These are phyloP conservation scores for Zoanthus gigantus DNA, from an alignment of 92 coral and sea anemone genomes.

Conservation along the genomic window DNA sequence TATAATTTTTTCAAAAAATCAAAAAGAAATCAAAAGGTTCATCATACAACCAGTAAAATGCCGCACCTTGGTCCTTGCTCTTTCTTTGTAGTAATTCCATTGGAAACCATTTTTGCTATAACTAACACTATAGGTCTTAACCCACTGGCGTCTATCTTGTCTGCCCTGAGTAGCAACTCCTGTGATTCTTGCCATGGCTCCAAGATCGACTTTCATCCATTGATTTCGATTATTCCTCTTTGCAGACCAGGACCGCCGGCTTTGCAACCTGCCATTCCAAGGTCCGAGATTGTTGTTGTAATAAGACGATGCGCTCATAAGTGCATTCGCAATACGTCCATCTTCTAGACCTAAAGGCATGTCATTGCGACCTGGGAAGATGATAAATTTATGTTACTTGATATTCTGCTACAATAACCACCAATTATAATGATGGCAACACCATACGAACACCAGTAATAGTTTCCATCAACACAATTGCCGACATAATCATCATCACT, in stretches of 20 bases:
- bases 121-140: slow-evolving; percentile 68
- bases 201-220: slow-evolving; percentile 84
- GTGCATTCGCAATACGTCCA: slow-evolving; percentile 76
- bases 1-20: no score
- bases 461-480: no score
- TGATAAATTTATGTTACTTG: no score
- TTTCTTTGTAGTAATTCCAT: slow-evolving; percentile 68
- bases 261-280: slow-evolving; percentile 74
- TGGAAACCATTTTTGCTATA: slow-evolving; percentile 75
- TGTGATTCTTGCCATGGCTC: slow-evolving; percentile 72
- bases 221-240: slow-evolving; percentile 62
- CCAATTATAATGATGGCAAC: no score
- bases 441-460: no score
- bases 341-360: slow-evolving; percentile 86
- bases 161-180: slow-evolving; percentile 86
- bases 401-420: no score
- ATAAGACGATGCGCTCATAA: slow-evolving; percentile 78
- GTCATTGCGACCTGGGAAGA: slow-evolving; percentile 22
- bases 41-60: background rate
- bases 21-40: background rate
- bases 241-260: slow-evolving; percentile 82
- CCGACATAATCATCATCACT: no score
- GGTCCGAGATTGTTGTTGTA: slow-evolving; percentile 76
- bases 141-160: slow-evolving; percentile 84
- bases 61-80: slow-evolving; percentile 69